These are phyloP conservation scores for Otocyon megalotis DNA, from an alignment of 2,113 vertebrate genomes.

Conservation along the genomic window DNA sequence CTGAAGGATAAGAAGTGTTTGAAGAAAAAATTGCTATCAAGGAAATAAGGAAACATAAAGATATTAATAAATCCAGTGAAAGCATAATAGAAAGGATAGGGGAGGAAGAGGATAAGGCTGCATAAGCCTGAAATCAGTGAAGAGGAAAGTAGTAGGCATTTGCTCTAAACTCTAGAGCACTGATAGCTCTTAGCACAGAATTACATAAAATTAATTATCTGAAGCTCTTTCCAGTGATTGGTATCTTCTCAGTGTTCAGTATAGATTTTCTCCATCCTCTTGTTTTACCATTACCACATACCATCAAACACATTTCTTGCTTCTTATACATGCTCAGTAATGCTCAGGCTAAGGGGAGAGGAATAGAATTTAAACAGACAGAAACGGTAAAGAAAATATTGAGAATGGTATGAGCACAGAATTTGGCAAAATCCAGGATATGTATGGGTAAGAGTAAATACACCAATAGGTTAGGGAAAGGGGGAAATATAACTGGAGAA, in stretches of 20 bases:
- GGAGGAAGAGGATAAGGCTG: neutral
- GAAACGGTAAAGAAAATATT: neutral
- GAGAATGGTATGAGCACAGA: neutral
- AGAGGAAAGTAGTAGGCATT: neutral
- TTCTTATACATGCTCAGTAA: neutral
- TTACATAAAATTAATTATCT: neutral
- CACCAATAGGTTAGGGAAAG: neutral
- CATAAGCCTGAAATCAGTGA: neutral
- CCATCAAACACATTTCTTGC: neutral
- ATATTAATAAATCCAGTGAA: neutral
- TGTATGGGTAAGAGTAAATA: neutral
- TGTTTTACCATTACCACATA: neutral
- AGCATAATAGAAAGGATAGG: neutral
- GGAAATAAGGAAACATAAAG: neutral
- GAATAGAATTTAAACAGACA: neutral
- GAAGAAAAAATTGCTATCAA: constrained; percentile 12
- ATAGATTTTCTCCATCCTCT: neutral
- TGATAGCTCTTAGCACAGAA: neutral
- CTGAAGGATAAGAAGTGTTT: neutral
- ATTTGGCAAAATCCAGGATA: neutral
- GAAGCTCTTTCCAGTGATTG: neutral
- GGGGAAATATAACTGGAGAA: neutral
- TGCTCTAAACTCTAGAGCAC: neutral
- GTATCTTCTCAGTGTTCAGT: neutral
- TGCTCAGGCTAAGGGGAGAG: neutral